These are phyloP conservation scores for Agrilus planipennis DNA, from an alignment of 1,140 invertebrate genomes.

Conservation along the genomic window DNA sequence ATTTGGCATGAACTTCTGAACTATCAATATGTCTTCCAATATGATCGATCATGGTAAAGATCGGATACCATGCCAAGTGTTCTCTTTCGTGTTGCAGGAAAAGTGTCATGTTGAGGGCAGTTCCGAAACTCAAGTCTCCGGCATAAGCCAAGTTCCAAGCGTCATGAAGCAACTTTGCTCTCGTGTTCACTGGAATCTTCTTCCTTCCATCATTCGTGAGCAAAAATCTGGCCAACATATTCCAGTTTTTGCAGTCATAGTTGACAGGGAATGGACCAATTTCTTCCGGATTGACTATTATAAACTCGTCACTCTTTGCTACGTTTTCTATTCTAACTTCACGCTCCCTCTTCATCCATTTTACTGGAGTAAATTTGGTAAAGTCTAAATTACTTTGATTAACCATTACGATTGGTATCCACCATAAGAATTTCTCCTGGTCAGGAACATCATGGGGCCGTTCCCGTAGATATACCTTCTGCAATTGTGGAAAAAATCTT, in stretches of 20 bases:
- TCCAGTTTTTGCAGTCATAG: slow-evolving; percentile 70
- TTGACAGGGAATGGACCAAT: slow-evolving; percentile 76
- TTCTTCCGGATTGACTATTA: slow-evolving; percentile 69
- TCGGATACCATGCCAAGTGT: slow-evolving; percentile 63
- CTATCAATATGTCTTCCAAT: slow-evolving; percentile 58
- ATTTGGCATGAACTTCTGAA: slow-evolving; percentile 49
- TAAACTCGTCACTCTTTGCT: slow-evolving; percentile 44
- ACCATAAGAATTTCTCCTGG: slow-evolving; percentile 52
- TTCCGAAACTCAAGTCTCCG: slow-evolving; percentile 56
- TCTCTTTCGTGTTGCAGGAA: slow-evolving; percentile 57
- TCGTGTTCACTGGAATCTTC: slow-evolving; percentile 53
- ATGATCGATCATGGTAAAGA: slow-evolving; percentile 68
- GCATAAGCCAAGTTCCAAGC: slow-evolving; percentile 67
- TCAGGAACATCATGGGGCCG: slow-evolving; percentile 51
- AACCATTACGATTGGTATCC: slow-evolving; percentile 51
- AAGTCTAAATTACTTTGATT: slow-evolving; percentile 45
- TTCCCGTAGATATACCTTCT: slow-evolving; percentile 57
- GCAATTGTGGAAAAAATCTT: slow-evolving; percentile 11
- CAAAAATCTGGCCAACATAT: slow-evolving; percentile 52
- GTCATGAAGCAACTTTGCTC: slow-evolving; percentile 65
- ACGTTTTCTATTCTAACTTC: slow-evolving; percentile 39
- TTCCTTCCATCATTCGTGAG: slow-evolving; percentile 38
- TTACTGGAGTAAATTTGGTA: slow-evolving; percentile 36
- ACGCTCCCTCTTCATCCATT: slow-evolving; percentile 47
- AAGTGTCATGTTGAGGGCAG: slow-evolving; percentile 61